Evolutionary conservation across 2,113 vertebrate genomes (phyloP), one percentile per base, ranked within the genome.

Genomic region (Monopterus albus): DNA sequence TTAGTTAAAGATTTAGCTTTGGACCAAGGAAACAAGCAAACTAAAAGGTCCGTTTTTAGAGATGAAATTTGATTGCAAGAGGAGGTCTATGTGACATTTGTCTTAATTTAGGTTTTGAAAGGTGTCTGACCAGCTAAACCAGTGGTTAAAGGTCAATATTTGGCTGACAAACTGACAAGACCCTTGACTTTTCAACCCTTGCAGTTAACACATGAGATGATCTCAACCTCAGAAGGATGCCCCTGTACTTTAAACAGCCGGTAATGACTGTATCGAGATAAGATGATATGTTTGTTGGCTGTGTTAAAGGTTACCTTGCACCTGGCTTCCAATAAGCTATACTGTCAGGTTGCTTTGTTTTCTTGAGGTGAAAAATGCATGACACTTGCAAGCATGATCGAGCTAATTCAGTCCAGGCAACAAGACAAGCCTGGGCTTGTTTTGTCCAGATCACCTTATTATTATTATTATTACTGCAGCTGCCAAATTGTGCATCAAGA

Each of bases 401-500:
- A 76, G 59, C 72, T 58, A 63, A 69, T 75, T 72, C 72, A n/a
- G 59, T 50, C 49, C 33, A 46, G 57, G 50, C 47, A 64, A 68
- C 69, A 18, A 65, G 82, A 82, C 84, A 89, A 75, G 84, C 58
- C 84, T 23, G 36, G 77, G 58, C 82, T 69, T 88, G 89, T 89
- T 87, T 74, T 65, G 47, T 69, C 43, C 69, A 68, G 57, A 71
- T 79, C 50, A 28, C 51, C 42, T 50, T 58, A 12, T 21, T 71
- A n/a, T n/a, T n/a, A n/a, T n/a, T 79, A 79, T 40, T 20, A 12
- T 65, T 25, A 36, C 14, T 56, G 15, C 33, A 26, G 26, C 14
- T 79, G 57, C 56, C 49, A 65, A 61, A 51, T 26, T 26, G 18
- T 55, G 33, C 26, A 33, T 49, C 51, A 39, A 36, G 59, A 11